phyloP scores from a whole-genome alignment of 2,113 vertebrate genomes.

The Nothocercus julius region DNA sequence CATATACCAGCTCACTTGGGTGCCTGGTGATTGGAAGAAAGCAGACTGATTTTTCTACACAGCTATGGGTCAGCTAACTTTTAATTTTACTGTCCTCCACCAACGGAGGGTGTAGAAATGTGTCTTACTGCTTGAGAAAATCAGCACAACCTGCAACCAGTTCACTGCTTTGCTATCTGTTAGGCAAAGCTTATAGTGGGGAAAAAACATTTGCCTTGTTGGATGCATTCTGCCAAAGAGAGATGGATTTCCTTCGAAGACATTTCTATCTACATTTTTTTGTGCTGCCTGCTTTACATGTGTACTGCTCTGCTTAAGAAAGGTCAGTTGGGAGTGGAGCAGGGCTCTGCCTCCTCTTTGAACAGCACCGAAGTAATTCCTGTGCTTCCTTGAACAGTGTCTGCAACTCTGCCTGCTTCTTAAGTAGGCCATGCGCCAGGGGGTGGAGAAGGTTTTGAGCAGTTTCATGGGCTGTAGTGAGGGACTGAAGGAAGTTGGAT shows the following conservation, averaged over 20 bases:
- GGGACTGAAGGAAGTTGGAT: conserved; percentile 23
- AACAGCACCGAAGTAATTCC: neutral
- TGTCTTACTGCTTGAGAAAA: neutral
- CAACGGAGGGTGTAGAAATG: neutral
- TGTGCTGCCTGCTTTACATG: neutral
- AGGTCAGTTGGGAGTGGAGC: neutral
- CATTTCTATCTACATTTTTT: fast-evolving
- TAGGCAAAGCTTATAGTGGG: neutral
- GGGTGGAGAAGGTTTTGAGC: neutral
- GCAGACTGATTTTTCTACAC: neutral
- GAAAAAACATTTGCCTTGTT: neutral
- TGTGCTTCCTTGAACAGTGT: neutral
- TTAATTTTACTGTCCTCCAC: neutral
- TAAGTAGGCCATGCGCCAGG: neutral
- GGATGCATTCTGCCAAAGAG: neutral
- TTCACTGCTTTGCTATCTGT: neutral
- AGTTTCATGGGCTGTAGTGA: neutral
- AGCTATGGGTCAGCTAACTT: neutral
- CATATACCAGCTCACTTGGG: neutral
- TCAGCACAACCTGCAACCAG: neutral
- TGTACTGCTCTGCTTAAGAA: neutral
- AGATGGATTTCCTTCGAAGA: neutral
- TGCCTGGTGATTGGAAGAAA: neutral
- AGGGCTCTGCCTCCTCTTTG: conserved; percentile 33
- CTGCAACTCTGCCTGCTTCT: neutral